phyloP scores from a whole-genome alignment of 2,797 vertebrate genomes.

The Danio tinwini region DNA sequence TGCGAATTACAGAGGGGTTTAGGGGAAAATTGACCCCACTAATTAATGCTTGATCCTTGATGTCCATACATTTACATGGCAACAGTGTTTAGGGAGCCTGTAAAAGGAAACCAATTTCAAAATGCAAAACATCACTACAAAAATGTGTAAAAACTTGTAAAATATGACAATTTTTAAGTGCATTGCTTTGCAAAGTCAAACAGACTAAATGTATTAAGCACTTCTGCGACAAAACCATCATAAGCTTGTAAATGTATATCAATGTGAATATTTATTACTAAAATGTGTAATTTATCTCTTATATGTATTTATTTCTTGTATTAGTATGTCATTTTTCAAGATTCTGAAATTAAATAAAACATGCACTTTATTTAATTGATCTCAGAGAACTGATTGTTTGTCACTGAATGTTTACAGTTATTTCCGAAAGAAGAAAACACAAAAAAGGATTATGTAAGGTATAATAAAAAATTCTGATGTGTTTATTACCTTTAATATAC shows the following conservation, averaged over 20 bases:
- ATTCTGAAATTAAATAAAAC: constrained; percentile 6
- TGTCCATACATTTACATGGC: too few species aligned
- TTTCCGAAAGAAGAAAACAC: not conserved
- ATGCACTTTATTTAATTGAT: not conserved
- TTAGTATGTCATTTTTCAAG: not conserved
- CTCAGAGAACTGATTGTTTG: not conserved
- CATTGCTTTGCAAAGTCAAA: too few species aligned
- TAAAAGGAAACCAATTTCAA: too few species aligned
- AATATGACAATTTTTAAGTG: too few species aligned
- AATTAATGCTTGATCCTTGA: too few species aligned
- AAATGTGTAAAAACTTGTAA: too few species aligned
- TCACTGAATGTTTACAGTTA: not conserved
- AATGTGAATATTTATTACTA: not conserved
- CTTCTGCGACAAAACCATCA: not conserved
- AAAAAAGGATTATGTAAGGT: not conserved
- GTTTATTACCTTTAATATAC: not conserved
- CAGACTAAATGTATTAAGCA: not conserved
- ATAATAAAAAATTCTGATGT: not conserved
- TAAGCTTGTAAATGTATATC: not conserved
- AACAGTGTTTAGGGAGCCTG: too few species aligned
- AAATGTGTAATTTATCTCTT: too few species aligned
- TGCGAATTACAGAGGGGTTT: too few species aligned
- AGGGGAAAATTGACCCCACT: too few species aligned
- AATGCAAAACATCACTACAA: too few species aligned
- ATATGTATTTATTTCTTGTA: constrained; percentile 10